Base-by-base conservation (phyloP, 2,113 vertebrate species). In the Mormoops blainvillei region DNA sequence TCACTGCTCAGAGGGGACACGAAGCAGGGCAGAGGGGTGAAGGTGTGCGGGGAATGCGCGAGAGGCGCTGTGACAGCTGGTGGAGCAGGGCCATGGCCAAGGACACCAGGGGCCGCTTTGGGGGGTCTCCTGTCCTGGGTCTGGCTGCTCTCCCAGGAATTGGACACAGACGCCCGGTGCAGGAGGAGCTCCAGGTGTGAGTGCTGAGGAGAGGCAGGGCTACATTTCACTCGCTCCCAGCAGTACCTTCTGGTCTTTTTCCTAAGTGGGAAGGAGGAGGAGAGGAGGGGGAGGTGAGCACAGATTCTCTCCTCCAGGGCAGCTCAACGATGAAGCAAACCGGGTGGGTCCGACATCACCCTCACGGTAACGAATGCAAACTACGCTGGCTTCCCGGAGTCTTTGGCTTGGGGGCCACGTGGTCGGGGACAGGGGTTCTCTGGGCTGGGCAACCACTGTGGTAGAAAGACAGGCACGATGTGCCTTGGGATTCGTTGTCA, bases 191-290 rank as follows among this genome's bases (percentile, higher is more conserved):
- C n/a, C 33, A 28, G 41, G 13, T 2, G 0, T 2, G 8, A 13
- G n/a, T 14, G 8, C 50, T 82, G 78, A 33, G 36, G 45, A 94
- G 58, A 81, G 28, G 58, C 22, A 16, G 3, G 52, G 41, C 38
- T 95, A 65, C 50, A 43, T 61, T 15, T 26, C 61, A 50, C 2
- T 76, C 1, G 6, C 67, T 73, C 3, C 45, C 7, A 73, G 19
- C 3, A 48, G 85, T 65, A 90, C 76, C 58, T 93, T 94, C 67
- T 93, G 50, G 8, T 85, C 85, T 76, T 19, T 93, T 89, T 95
- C 43, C 96, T 97, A 78, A 90, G 12, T 0, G 14, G 61, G 28
- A 73, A 12, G 22, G 31, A 31, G 61, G 13, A 70, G 4, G 43
- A 7, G 24, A 71, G 28, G n/a, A 31, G 19, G 76, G 73, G 36